Evolutionary conservation across 2,888 invertebrate genomes (phyloP).

Genomic region (Spatulosminthurus flaviceps): DNA sequence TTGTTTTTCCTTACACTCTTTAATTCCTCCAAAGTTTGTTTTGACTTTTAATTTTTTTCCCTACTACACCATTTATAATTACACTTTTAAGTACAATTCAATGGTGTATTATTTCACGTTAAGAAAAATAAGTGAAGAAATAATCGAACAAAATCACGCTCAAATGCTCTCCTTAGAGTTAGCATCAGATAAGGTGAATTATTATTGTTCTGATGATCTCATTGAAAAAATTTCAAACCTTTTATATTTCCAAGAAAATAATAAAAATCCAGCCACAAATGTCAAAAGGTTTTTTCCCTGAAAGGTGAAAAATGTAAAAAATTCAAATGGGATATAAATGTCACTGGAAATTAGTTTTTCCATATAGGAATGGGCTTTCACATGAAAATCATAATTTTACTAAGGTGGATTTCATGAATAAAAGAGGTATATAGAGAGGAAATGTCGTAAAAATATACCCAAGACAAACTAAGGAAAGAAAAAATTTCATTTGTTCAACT

Average conservation of each 20-base stretch:
- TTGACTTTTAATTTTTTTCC: constrained; percentile 1
- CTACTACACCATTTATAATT: no score
- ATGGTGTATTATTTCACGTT: no score
- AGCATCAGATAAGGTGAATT: no score
- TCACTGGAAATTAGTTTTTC: neutral
- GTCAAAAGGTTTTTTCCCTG: neutral
- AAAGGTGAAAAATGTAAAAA: neutral
- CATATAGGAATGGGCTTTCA: neutral
- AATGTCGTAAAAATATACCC: neutral
- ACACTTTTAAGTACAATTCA: no score
- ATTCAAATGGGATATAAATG: constrained; percentile 8
- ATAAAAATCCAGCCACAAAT: neutral
- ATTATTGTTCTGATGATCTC: no score
- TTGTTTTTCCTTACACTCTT: neutral
- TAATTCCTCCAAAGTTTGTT: neutral
- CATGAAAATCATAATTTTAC: neutral
- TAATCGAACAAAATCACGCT: no score
- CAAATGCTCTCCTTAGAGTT: no score
- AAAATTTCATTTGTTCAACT: neutral
- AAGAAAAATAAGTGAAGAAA: no score
- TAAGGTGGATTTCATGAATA: neutral
- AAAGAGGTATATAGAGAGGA: neutral
- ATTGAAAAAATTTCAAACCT: no score
- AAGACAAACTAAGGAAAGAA: neutral
- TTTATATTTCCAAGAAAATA: no score